Evolutionary conservation across 2,113 vertebrate genomes (phyloP), one percentile per base, ranked within the genome.

Genomic region (Python bivittatus): DNA sequence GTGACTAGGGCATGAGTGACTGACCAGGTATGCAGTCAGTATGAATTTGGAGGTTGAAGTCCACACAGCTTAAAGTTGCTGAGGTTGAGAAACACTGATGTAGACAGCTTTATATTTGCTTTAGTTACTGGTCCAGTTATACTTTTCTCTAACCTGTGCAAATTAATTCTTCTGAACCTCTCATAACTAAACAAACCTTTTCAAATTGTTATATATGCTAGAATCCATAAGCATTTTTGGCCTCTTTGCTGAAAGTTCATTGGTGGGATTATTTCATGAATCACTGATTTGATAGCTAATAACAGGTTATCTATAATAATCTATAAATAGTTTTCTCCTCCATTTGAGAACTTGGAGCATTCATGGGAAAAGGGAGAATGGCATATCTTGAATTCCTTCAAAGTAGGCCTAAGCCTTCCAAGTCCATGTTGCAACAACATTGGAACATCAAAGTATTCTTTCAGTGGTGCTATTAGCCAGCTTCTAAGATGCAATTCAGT

Each of bases 251-350:
- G 92, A 96, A 57, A 83, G 88, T 17, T 57, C 33, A 8, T 60
- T 56, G 7, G 90, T 42, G 90, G 86, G 91, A 8, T 91, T 56
- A 89, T 72, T 94, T 58, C 92, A 53, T 90, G 38, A n/a, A 61
- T 95, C 86, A 53, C 15, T 91, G 88, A 90, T 58, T 86, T 15
- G 33, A 85, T 60, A 54, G 27, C 94, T 38, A 95, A 25, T 93
- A 91, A 93, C n/a, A 2, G 17, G 56, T 88, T 89, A 91, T 83
- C 86, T 93, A 91, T 84, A 88, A 1, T 61, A 61, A 38, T 86
- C 94, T 95, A 57, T 57, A 57, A 57, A 57, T 57, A 57, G 5
- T 57, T 57, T 57, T 57, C 15, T 11, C 20, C 64, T 38, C 27
- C 20, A 25, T 38, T 64, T 86, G 61, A 85, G n/a, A 68, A 91